These are phyloP conservation scores for Eupeodes corollae DNA, from an alignment of 1,140 invertebrate species.

Conservation along the genomic window DNA sequence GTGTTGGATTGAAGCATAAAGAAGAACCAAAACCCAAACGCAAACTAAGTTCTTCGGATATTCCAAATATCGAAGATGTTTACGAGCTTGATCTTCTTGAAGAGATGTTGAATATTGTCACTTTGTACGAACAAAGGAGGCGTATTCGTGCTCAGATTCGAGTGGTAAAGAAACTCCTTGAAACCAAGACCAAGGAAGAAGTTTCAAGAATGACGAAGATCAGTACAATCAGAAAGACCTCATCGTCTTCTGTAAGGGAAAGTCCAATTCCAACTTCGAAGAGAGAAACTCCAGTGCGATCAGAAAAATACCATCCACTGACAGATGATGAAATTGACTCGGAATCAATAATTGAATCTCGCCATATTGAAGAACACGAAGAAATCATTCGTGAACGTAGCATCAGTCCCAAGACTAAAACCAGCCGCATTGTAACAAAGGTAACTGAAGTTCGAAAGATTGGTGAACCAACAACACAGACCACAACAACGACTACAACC, in stretches of 20 bases:
- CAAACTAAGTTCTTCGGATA: conserved; percentile 23
- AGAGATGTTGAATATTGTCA: conserved; percentile 58
- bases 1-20: conserved; percentile 35
- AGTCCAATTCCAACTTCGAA: background rate
- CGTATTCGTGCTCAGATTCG: conserved; percentile 63
- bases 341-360: too few relatives aligned
- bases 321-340: too few relatives aligned
- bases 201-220: background rate
- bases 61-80: conserved; percentile 54
- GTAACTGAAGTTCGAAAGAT: background rate
- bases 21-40: background rate
- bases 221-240: background rate
- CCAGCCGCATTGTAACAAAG: background rate
- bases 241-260: background rate
- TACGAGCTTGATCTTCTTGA: conserved; percentile 56
- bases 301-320: too few relatives aligned
- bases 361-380: too few relatives aligned
- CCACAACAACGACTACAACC: background rate
- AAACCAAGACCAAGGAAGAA: conserved; percentile 9
- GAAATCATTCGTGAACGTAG: conserved; percentile 16
- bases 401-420: conserved; percentile 4
- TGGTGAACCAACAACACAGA: background rate
- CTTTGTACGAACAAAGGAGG: conserved; percentile 58
- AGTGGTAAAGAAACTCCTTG: conserved; percentile 48
- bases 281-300: background rate